Evolutionary conservation across 2,113 vertebrate species (phyloP).

Genomic region (Nanger granti): DNA sequence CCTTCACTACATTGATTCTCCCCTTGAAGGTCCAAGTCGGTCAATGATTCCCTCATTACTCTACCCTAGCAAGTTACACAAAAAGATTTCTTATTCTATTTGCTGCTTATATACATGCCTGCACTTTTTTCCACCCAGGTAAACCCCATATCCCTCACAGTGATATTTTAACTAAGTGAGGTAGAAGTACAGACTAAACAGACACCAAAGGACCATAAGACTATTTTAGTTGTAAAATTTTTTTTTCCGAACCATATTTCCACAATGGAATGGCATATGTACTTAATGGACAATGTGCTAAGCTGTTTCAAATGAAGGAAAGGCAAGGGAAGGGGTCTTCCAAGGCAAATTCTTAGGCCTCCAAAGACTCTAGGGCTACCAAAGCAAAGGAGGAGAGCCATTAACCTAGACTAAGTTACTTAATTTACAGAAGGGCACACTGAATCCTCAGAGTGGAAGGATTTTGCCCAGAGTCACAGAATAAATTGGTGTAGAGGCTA

Average conservation of each 20-base stretch:
- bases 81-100: not conserved
- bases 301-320: not conserved
- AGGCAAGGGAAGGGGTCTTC: not conserved
- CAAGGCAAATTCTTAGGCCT: not conserved
- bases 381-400: not conserved
- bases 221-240: not conserved
- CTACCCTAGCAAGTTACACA: not conserved
- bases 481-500: not conserved
- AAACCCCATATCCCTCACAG: not conserved
- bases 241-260: not conserved
- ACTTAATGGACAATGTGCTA: not conserved
- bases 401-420: not conserved
- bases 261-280: not conserved
- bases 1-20: not conserved
- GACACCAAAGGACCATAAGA: not conserved
- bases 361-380: not conserved
- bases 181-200: not conserved
- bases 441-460: not conserved
- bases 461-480: not conserved
- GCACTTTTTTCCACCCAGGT: not conserved
- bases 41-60: not conserved
- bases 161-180: slow-evolving; percentile 4
- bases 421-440: not conserved
- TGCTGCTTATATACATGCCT: not conserved
- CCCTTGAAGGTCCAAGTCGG: not conserved